Base-by-base conservation (phyloP, 2,888 invertebrate genomes). In the Xiphydria camelus region DNA sequence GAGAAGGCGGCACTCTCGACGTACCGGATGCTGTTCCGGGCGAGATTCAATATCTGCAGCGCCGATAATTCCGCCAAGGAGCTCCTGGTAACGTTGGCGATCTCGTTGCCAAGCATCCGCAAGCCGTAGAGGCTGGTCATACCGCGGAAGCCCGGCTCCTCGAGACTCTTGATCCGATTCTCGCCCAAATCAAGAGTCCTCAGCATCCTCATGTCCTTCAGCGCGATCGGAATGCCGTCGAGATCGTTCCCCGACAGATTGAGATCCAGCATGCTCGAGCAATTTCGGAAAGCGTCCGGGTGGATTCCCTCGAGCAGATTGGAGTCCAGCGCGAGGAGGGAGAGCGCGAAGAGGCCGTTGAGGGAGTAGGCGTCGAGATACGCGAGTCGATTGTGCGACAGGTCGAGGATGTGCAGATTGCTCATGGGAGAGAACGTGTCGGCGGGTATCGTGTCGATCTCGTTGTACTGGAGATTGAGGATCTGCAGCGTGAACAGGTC, bases 401-500 rank as follows among this genome's bases (percentile, higher is more conserved):
- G 80, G 47, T 92, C 84, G 57, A 94, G 79, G 9, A 93, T 93
- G 76, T 94, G 94, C 50, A 94, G 80, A 78, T 94, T 94, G 72
- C 91, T 93, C 88, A 94, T 89, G 3, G 92, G 89, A 25, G 91
- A 83, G 74, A 94, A 94, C 1, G 93, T 90, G 64, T 92, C 90
- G 4, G 91, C 89, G 4, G 89, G 88, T 59, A 94, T 88, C 43
- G 82, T 87, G 70, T 91, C 90, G 51, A 94, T 79, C 73, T 86
- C 84, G 76, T 94, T 94, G 75, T 89, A 86, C 61, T 90, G 88
- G 51, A 94, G 79, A 72, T 93, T 91, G 41, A 94, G 79, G 62
- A 94, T 91, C 77, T 94, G 94, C 52, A 94, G 78, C 0, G 91
- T 91, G 69, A 92, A 93, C 43, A 94, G 79, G 70, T 94, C 93